These are phyloP conservation scores for Parnassius glacialis DNA, from an alignment of 2,888 invertebrate genomes.

Conservation along the genomic window DNA sequence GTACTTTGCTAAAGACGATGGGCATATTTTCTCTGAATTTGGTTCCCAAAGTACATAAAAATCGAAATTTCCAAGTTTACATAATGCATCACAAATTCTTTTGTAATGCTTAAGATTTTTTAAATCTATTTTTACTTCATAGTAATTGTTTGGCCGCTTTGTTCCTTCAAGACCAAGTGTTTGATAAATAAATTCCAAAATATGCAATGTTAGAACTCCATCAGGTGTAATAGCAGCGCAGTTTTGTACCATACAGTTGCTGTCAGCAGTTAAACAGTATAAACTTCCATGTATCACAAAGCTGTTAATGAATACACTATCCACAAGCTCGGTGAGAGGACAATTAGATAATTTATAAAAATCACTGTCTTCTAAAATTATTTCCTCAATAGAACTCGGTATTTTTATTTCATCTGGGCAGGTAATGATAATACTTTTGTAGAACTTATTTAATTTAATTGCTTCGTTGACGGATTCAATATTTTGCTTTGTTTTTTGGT, in stretches of 20 bases:
- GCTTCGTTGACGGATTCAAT: slow-evolving; percentile 41
- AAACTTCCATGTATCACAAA: slow-evolving; percentile 61
- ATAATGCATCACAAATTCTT: slow-evolving; percentile 45
- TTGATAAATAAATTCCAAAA: slow-evolving; percentile 59
- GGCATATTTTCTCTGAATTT: slow-evolving; percentile 53
- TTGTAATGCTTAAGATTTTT: slow-evolving; percentile 42
- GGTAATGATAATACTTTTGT: slow-evolving; percentile 62
- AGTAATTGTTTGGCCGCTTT: slow-evolving; percentile 55
- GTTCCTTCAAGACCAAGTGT: slow-evolving; percentile 66
- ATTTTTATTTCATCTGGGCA: slow-evolving; percentile 63
- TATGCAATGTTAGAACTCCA: slow-evolving; percentile 55
- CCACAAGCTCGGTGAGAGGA: slow-evolving; percentile 53
- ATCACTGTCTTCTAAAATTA: slow-evolving; percentile 56
- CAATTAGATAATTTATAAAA: slow-evolving; percentile 58
- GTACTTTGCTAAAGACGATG: slow-evolving; percentile 70
- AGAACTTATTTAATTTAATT: slow-evolving; percentile 58
- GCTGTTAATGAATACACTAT: slow-evolving; percentile 57
- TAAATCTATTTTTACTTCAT: slow-evolving; percentile 58
- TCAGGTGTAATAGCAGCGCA: slow-evolving; percentile 64
- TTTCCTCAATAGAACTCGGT: slow-evolving; percentile 51
- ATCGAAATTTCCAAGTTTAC: slow-evolving; percentile 53
- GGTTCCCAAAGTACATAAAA: slow-evolving; percentile 63
- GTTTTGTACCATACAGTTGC: slow-evolving; percentile 61
- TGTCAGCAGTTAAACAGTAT: slow-evolving; percentile 52
- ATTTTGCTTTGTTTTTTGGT: slow-evolving; percentile 42